Percentiles rank a stretch among this genome's conserved stretches.
Evolutionary conservation across 2,888 invertebrate species (phyloP).

Genomic region (Meteorus cinctellus): DNA sequence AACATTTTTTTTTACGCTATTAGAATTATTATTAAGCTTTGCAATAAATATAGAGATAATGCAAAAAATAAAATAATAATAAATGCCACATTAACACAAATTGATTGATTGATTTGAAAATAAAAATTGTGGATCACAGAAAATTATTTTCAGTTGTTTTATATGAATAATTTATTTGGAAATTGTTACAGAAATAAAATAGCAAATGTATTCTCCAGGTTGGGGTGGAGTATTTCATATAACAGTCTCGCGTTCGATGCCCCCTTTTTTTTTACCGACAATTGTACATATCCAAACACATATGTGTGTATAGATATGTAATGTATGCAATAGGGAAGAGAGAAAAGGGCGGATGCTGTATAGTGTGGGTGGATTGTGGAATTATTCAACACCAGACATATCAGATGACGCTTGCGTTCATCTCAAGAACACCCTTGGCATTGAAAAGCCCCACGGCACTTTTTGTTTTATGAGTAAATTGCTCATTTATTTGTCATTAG

Average conservation of each 20-base stretch:
- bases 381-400: slow-evolving; percentile 40
- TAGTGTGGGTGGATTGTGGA: slow-evolving; percentile 28
- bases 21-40: background rate
- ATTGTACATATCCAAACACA: background rate
- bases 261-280: background rate
- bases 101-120: too few relatives aligned
- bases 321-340: slow-evolving; percentile 27
- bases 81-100: too few relatives aligned
- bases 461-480: slow-evolving; percentile 19
- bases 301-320: background rate
- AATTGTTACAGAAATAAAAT: too few relatives aligned
- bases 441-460: slow-evolving; percentile 1
- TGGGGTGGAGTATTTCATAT: too few relatives aligned
- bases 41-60: background rate
- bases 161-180: background rate
- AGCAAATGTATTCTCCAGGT: too few relatives aligned
- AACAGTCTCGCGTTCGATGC: too few relatives aligned
- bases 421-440: slow-evolving; percentile 19
- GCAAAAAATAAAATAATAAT: too few relatives aligned
- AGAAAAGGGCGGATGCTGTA: slow-evolving; percentile 47
- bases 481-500: background rate
- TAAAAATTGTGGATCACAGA: too few relatives aligned
- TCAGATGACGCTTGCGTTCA: slow-evolving; percentile 28
- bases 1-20: too few relatives aligned
- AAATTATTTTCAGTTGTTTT: too few relatives aligned